phyloP scores from a whole-genome alignment of 2,113 vertebrate genomes.

The Pseudorectes ferrugineus region DNA sequence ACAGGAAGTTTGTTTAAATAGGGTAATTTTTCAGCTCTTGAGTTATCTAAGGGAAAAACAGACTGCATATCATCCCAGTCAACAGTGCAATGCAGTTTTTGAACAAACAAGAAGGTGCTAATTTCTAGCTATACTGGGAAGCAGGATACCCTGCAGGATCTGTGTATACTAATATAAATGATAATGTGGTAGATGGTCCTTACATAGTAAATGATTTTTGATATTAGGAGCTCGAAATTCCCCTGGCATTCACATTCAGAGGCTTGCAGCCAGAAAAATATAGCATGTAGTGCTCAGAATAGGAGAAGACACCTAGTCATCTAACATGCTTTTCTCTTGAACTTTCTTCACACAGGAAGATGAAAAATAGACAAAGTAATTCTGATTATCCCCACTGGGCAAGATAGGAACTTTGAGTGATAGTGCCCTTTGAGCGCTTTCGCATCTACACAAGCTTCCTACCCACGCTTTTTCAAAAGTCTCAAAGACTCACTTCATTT shows the following conservation, averaged over 20 bases:
- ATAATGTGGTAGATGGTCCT: neutral
- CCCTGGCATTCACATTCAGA: neutral
- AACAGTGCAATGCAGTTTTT: neutral
- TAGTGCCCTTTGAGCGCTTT: neutral
- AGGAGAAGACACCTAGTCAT: neutral
- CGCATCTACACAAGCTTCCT: neutral
- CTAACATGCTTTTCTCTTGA: neutral
- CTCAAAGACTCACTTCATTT: neutral
- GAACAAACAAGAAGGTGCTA: neutral
- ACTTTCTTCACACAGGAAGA: neutral
- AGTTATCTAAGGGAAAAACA: neutral
- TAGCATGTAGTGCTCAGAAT: neutral
- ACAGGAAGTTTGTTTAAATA: constrained; percentile 2
- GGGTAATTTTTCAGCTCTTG: constrained; percentile 4
- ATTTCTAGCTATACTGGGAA: neutral
- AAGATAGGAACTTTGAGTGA: neutral
- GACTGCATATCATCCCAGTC: neutral
- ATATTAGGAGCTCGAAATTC: neutral
- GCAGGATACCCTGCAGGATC: neutral
- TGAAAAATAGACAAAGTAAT: neutral
- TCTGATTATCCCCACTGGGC: neutral
- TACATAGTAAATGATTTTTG: neutral
- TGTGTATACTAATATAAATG: neutral
- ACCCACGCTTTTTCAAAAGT: neutral
- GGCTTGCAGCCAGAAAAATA: neutral